Conservation (phyloP, 2,888 invertebrate species). For the Brachynemurus nebulosus region DNA sequence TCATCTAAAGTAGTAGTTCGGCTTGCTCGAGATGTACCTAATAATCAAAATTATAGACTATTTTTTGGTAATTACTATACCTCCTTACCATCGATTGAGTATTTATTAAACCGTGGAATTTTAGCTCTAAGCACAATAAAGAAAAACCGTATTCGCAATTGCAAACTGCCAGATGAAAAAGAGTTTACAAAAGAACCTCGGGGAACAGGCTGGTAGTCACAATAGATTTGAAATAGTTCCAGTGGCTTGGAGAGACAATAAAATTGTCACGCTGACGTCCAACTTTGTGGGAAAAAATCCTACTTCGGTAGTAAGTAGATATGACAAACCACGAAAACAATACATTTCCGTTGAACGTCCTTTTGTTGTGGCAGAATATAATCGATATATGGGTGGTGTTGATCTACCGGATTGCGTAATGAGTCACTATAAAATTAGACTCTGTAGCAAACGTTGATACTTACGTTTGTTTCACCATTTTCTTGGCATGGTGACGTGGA, state of each 20-base stretch:
- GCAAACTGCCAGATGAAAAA: slow-evolving; percentile 23
- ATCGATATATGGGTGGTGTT: slow-evolving; percentile 19
- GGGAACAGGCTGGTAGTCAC: slow-evolving; percentile 12
- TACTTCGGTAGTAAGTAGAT: slow-evolving; percentile 18
- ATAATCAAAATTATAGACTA: slow-evolving; percentile 22
- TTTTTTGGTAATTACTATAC: slow-evolving; percentile 26
- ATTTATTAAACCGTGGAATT: slow-evolving; percentile 22
- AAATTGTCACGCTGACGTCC: slow-evolving; percentile 23
- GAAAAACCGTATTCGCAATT: slow-evolving; percentile 22
- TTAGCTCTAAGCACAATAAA: slow-evolving; percentile 23
- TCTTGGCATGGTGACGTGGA: slow-evolving; percentile 14
- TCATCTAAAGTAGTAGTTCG: slow-evolving; percentile 22
- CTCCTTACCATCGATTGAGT: slow-evolving; percentile 19
- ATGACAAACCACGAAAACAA: slow-evolving; percentile 17
- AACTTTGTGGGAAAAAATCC: slow-evolving; percentile 22
- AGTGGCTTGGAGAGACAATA: slow-evolving; percentile 24
- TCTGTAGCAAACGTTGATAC: slow-evolving; percentile 14
- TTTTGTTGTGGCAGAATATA: slow-evolving; percentile 14
- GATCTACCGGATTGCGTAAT: slow-evolving; percentile 15
- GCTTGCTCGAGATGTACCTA: slow-evolving; percentile 20
- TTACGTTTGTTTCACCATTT: slow-evolving; percentile 16
- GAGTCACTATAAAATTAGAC: slow-evolving; percentile 6
- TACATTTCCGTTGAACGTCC: slow-evolving; percentile 11
- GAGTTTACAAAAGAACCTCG: slow-evolving; percentile 18
- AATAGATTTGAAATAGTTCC: slow-evolving; percentile 10